phyloP scores from a whole-genome alignment of 37 sponge, comb jelly and placozoan species.

The Hormiphora californensis region DNA sequence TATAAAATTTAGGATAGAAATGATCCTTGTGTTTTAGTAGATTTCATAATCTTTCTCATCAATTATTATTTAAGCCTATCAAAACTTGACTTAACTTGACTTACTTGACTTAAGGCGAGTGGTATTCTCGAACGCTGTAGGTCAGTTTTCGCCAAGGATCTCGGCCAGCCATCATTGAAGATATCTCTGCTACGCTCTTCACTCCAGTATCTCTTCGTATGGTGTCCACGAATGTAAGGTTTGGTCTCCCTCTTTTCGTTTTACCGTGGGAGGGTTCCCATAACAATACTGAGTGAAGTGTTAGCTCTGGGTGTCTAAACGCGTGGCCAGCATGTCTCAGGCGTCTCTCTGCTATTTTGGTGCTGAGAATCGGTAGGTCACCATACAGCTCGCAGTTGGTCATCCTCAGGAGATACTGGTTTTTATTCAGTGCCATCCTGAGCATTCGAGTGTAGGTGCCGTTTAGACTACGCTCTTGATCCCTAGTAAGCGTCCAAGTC shows the following conservation, averaged over 20 bases:
- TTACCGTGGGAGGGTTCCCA: not conserved
- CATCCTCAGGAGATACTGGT: not conserved
- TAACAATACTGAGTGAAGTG: not conserved
- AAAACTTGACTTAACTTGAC: too few species aligned
- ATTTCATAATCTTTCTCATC: too few species aligned
- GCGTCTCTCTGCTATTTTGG: not conserved
- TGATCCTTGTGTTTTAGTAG: too few species aligned
- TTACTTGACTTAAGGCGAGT: too few species aligned
- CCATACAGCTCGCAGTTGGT: not conserved
- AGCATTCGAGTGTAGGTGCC: not conserved
- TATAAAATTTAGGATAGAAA: too few species aligned
- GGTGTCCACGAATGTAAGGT: not conserved
- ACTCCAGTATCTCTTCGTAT: not conserved
- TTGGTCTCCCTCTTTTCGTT: not conserved
- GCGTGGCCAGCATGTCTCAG: too few species aligned
- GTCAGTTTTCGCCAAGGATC: too few species aligned
- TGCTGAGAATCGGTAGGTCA: not conserved
- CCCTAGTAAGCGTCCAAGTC: not conserved
- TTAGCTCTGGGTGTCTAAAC: not conserved
- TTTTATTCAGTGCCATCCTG: not conserved
- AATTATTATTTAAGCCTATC: too few species aligned
- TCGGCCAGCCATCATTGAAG: too few species aligned
- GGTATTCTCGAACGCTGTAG: too few species aligned
- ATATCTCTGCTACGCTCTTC: not conserved
- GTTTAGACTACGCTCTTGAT: not conserved